phyloP scores from a whole-genome alignment of 2,888 invertebrate species.

The Dynastes hyllus region DNA sequence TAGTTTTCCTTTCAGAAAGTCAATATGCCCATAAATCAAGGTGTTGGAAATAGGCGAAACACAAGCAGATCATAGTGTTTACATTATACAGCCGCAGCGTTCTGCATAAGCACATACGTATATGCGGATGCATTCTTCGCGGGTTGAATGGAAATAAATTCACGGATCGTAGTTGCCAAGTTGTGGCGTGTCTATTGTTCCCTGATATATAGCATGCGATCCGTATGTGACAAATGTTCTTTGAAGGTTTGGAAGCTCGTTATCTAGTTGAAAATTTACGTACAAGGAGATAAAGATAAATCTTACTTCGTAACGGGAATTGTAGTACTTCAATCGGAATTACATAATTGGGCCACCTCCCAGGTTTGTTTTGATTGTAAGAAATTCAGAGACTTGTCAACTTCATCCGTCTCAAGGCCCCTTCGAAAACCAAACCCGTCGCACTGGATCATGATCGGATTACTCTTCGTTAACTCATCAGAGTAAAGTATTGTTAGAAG shows the following conservation, averaged over 20 bases:
- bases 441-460: no score
- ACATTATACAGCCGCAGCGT: neutral
- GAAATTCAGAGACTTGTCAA: no score
- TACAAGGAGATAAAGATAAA: neutral
- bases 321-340: neutral
- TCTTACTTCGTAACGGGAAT: neutral
- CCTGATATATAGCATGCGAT: neutral
- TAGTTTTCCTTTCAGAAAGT: constrained; percentile 6
- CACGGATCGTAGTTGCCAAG: neutral
- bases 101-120: neutral
- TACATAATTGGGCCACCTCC: no score
- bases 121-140: neutral
- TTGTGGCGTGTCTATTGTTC: neutral
- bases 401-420: no score
- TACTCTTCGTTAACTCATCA: no score
- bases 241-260: neutral
- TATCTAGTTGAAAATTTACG: neutral
- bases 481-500: no score
- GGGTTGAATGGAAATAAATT: constrained; percentile 6
- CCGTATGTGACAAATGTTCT: neutral
- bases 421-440: no score
- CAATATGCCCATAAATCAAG: constrained; percentile 27
- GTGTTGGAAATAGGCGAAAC: neutral
- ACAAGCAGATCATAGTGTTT: neutral
- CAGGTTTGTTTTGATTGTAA: no score